These are phyloP conservation scores for Magallana ariakensis DNA, from an alignment of 1,140 invertebrate genomes.

Conservation along the genomic window DNA sequence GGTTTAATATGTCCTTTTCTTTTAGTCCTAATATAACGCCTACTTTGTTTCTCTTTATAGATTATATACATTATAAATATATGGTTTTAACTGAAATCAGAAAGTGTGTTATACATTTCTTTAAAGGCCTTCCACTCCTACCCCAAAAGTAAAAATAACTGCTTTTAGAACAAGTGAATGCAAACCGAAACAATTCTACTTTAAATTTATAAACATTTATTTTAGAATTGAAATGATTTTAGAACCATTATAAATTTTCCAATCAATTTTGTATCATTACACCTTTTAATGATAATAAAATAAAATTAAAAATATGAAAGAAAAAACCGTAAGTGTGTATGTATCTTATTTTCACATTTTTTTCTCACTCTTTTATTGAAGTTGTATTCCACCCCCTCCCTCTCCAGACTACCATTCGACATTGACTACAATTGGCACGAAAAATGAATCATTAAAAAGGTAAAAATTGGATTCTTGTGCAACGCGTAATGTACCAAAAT, in stretches of 20 bases:
- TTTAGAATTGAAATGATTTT: no score
- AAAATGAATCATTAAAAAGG: no score
- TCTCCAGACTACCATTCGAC: neutral
- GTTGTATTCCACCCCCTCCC: slow-evolving; percentile 3
- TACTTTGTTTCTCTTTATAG: neutral
- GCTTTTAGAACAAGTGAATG: no score
- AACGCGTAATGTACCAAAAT: no score
- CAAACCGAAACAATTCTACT: no score
- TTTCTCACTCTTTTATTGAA: slow-evolving; percentile 4
- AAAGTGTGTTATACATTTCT: neutral
- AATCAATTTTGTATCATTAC: no score
- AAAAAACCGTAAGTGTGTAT: neutral
- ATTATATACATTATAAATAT: slow-evolving; percentile 5
- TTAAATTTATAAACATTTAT: no score
- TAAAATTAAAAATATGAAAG: neutral
- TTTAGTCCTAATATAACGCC: neutral
- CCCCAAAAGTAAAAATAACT: no score
- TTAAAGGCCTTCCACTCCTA: no score
- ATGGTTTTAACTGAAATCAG: neutral
- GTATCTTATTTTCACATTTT: slow-evolving; percentile 1
- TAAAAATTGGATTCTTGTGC: no score
- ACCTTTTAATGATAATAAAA: neutral
- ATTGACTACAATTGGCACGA: neutral
- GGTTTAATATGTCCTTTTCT: neutral
- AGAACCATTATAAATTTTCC: no score